Conservation (phyloP, 2,888 invertebrate genomes). For the Danaus chrysippus region DNA sequence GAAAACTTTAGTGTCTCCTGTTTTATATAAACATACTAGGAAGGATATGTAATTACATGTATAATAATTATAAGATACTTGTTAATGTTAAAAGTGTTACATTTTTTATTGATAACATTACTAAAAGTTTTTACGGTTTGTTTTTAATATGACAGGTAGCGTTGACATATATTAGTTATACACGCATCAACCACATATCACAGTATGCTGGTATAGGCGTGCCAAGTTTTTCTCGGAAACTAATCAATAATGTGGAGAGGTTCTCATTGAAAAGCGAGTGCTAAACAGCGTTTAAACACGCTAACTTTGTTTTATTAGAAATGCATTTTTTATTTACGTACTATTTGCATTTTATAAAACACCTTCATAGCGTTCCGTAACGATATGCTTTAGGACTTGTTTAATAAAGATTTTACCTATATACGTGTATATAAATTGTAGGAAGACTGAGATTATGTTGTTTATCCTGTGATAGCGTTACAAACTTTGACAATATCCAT, state of each 20-base stretch:
- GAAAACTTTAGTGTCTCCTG: background rate
- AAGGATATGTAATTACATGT: background rate
- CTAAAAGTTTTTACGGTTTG: background rate
- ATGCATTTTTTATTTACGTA: slow-evolving; percentile 14
- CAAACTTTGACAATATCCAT: slow-evolving; percentile 72
- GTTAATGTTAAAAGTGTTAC: too few species aligned
- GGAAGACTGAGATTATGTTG: slow-evolving; percentile 49
- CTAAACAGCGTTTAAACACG: slow-evolving; percentile 50
- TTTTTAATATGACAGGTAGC: background rate
- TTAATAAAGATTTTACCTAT: background rate
- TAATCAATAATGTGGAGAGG: slow-evolving; percentile 63
- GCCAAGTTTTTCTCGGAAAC: slow-evolving; percentile 60
- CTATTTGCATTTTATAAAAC: slow-evolving; percentile 6
- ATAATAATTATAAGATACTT: too few species aligned
- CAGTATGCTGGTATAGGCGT: slow-evolving; percentile 43
- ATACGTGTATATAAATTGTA: slow-evolving; percentile 25
- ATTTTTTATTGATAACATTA: too few species aligned
- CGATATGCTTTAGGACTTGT: background rate
- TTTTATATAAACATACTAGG: background rate
- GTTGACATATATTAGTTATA: slow-evolving; percentile 25
- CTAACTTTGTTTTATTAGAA: slow-evolving; percentile 39
- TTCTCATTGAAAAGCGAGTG: slow-evolving; percentile 54
- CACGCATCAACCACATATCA: slow-evolving; percentile 33
- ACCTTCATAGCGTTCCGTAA: background rate
- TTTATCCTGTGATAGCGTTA: slow-evolving; percentile 61